Conservation (phyloP, 2,888 invertebrate genomes). For the Amphimallon solstitiale region DNA sequence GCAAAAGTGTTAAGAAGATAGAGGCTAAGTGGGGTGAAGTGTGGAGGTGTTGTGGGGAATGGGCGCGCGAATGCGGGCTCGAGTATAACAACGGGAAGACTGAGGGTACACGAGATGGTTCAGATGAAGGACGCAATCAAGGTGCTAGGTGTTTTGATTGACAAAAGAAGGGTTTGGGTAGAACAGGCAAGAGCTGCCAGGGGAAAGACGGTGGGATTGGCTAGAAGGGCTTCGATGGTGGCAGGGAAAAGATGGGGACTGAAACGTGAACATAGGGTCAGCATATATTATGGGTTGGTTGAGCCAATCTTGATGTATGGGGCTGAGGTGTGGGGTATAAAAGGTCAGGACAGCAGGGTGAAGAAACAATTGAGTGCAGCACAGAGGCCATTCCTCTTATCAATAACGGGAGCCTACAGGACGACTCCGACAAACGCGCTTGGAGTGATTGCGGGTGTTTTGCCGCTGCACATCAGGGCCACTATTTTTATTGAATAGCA, state of each 20-base stretch:
- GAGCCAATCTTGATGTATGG: conserved; percentile 43
- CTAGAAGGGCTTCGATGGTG: neutral
- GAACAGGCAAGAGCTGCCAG: neutral
- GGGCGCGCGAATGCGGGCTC: neutral
- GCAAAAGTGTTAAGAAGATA: neutral
- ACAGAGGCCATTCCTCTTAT: conserved; percentile 40
- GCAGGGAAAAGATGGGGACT: conserved; percentile 1
- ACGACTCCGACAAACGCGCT: conserved; percentile 38
- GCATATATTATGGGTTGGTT: neutral
- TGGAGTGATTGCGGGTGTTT: conserved; percentile 33
- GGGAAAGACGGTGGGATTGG: neutral
- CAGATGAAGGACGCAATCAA: too few relatives aligned
- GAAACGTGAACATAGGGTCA: neutral
- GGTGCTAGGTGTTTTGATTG: too few relatives aligned
- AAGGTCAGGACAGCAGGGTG: conserved; percentile 29
- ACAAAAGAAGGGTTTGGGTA: too few relatives aligned
- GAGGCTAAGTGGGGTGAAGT: neutral
- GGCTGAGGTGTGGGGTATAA: conserved; percentile 43
- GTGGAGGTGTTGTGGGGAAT: neutral
- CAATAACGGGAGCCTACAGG: conserved; percentile 40
- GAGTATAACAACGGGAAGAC: neutral
- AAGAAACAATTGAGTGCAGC: conserved; percentile 39
- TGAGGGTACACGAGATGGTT: too few relatives aligned
- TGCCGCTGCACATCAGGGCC: neutral
- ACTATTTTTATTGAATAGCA: too few relatives aligned